Percentiles rank a stretch among this genome's conserved stretches.
These are phyloP conservation scores for Echinometra lucunter DNA, from an alignment of 53 echinoderm and acorn worm species.

Conservation along the genomic window DNA sequence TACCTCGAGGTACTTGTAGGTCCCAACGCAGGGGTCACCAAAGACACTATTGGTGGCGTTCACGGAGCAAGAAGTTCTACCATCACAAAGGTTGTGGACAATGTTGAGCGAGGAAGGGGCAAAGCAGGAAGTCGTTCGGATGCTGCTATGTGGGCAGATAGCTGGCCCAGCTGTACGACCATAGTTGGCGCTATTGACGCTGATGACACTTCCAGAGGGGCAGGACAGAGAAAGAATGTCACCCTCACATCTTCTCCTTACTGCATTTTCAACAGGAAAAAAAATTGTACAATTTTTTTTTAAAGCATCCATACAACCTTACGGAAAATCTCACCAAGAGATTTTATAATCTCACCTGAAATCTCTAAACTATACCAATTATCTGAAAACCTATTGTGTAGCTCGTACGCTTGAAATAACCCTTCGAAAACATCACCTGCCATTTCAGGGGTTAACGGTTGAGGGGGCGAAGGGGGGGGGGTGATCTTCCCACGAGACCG, in stretches of 20 bases:
- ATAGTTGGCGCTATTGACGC: constrained; percentile 32
- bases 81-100: background rate
- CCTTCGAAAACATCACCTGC: no score
- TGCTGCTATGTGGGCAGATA: background rate
- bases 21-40: constrained; percentile 24
- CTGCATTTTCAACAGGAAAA: background rate
- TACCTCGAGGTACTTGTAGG: constrained; percentile 32
- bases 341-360: no score
- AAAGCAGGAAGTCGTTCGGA: background rate
- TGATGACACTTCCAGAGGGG: background rate
- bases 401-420: no score
- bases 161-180: background rate
- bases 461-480: no score
- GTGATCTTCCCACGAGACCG: no score
- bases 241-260: background rate
- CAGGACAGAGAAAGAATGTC: background rate
- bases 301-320: no score
- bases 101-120: background rate
- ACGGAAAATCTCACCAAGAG: no score
- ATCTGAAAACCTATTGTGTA: no score
- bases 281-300: no score
- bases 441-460: no score
- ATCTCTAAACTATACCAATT: no score
- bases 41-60: constrained; percentile 6
- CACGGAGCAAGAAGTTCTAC: background rate